Evolutionary conservation across 2,888 invertebrate genomes (phyloP), one percentile per base, ranked within the genome.

Genomic region (Acronicta alni): DNA sequence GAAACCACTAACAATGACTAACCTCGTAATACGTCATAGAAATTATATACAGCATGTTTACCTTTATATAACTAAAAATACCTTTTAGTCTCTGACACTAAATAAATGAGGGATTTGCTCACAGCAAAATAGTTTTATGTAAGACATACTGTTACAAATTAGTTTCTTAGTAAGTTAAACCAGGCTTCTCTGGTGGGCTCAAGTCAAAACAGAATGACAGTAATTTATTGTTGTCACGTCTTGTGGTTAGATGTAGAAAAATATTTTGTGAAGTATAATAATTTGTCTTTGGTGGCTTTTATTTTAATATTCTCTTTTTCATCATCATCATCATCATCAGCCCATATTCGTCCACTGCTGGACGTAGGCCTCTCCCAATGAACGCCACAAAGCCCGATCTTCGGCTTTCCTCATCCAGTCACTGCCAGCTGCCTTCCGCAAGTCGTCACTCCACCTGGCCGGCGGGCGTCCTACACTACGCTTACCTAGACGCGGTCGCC

Each of bases 131-230:
- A 55, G 69, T 68, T 73, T 20, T 58, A 16, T 32, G 59, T 45
- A 46, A 68, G 32, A 55, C 39, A 41, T 46, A 73, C 53, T 45
- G 66, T 58, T 69, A 75, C 47, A 66, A 72, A 76, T 76, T 73
- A 65, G 58, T 64, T 54, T 59, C 77, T 59, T 44, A 54, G 67
- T 48, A 54, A 71, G 62, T 65, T 70, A 63, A 66, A 52, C 53
- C 61, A 16, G 51, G 55, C 55, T 60, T 53, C 45, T 44, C 42
- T 57, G 48, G 37, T 20, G 20, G 23, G 39, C 44, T 56, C 39
- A 45, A 60, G 51, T 49, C 23, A 51, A 43, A 62, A 26, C 47
- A n/a, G 39, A 63, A 59, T 52, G 14, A 32, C 20, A 15, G 20
- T 23, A 16, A 72, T 72, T 54, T 56, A 52, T 60, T 45, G 45